Evolutionary conservation across 1,140 invertebrate genomes (phyloP), one percentile per base, ranked within the genome.

Genomic region (Drosophila saltans): DNA sequence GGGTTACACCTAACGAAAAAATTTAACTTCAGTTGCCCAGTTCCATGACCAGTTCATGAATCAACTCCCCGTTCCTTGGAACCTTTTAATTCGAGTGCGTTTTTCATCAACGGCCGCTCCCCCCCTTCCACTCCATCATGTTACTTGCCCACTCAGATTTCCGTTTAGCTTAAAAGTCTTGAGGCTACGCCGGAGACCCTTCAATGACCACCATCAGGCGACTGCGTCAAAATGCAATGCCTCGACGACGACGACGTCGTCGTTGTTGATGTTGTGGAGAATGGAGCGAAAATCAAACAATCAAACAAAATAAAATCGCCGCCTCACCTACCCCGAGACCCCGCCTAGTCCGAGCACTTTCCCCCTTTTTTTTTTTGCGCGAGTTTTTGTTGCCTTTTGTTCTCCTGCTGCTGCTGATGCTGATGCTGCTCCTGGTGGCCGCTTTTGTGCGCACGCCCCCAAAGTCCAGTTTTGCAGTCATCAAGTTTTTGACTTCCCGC

Each of bases 221-320:
- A 68, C 80, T 88, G 83, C 83, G 83, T 74, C 80, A 75, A 83
- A 85, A 80, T 84, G 81, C 81, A 72, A 16, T 72, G 33, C 16
- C 45, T 55, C n/a, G 40, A 36, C 59, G 33, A 45, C 73, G 66
- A 67, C 64, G 65, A 65, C 69, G 81, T 66, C 77, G 77, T 26
- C 45, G 45, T 10, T 4, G 45, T 52, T 52, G 45, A 3, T 52
- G 45, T 3, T 56, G 57, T n/a, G 62, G 28, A 24, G 76, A 75
- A 68, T 72, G 79, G 81, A 70, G 84, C 77, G 80, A 76, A 88
- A 88, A 88, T 88, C 83, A 88, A 88, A 88, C 83, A 88, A 88
- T 88, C 83, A 88, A 78, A 89, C 83, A 88, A 89, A 88, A 88
- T 88, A 86, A 88, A 88, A 88, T 88, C 80, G 76, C 83, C 67